phyloP scores from a whole-genome alignment of 2,113 vertebrate species.

The Oryctolagus cuniculus region DNA sequence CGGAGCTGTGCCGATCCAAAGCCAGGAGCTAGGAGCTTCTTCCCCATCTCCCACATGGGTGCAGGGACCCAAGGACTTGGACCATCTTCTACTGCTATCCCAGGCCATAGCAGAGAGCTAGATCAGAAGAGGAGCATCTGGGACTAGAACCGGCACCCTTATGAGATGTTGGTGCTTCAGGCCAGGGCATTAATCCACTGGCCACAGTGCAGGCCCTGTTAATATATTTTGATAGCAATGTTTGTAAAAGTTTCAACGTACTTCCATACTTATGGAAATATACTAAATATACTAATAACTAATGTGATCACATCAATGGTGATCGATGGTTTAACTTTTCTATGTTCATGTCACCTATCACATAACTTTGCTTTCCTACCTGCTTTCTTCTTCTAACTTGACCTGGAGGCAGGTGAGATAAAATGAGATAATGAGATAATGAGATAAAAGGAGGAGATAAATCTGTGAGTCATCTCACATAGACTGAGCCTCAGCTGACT shows the following conservation, averaged over 20 bases:
- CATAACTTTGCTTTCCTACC: neutral
- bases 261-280: neutral
- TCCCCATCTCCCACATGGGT: too few relatives aligned
- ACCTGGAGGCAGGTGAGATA: neutral
- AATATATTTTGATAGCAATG: neutral
- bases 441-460: neutral
- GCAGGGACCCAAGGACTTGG: too few relatives aligned
- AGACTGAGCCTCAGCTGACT: neutral
- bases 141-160: too few relatives aligned
- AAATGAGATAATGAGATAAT: neutral
- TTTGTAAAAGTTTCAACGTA: neutral
- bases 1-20: too few relatives aligned
- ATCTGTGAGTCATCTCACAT: neutral
- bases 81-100: too few relatives aligned
- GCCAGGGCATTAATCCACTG: too few relatives aligned
- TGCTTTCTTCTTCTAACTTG: neutral
- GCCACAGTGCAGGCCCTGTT: too few relatives aligned
- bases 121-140: too few relatives aligned
- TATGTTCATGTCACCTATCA: neutral
- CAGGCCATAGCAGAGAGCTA: too few relatives aligned
- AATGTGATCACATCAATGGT: neutral
- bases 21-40: too few relatives aligned
- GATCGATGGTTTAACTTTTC: neutral
- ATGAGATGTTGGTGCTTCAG: too few relatives aligned
- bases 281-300: neutral